Percentiles rank a stretch among this genome's conserved stretches.
Conservation (phyloP, 2,797 vertebrate species). For the Pelodytes ibericus region DNA sequence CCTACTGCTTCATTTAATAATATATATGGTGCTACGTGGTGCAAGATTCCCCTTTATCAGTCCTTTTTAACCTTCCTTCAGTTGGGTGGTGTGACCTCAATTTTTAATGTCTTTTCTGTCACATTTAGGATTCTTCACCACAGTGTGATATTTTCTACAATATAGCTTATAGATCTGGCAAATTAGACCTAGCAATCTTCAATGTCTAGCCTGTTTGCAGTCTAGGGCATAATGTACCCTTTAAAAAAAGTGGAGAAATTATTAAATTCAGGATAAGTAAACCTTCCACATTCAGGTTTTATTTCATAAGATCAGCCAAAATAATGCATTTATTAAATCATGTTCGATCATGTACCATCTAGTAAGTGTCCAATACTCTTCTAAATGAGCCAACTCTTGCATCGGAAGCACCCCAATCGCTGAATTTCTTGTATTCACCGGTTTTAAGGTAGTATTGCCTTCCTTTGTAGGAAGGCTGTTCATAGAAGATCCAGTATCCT, state of each 20-base stretch:
- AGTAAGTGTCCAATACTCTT: background rate
- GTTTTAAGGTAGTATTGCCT: slow-evolving; percentile 57
- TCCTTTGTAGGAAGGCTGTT: slow-evolving; percentile 55
- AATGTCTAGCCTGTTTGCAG: no score
- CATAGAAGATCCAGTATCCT: slow-evolving; percentile 57
- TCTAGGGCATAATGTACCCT: no score
- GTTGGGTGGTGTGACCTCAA: no score
- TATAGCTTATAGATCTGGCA: no score
- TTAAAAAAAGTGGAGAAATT: background rate
- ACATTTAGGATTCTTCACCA: no score
- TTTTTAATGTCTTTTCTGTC: no score
- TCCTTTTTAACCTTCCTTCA: no score
- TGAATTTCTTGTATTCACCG: slow-evolving; percentile 41
- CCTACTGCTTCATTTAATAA: no score
- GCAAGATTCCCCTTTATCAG: no score
- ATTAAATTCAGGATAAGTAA: background rate
- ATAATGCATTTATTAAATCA: background rate
- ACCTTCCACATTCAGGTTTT: background rate
- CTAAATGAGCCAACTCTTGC: slow-evolving; percentile 56
- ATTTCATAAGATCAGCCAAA: background rate
- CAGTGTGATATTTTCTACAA: no score
- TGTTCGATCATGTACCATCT: background rate
- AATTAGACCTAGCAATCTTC: no score
- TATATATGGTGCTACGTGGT: no score
- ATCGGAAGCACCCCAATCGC: slow-evolving; percentile 45